Evolutionary conservation across 2,797 vertebrate species (phyloP).

Genomic region (Hybognathus amarus): DNA sequence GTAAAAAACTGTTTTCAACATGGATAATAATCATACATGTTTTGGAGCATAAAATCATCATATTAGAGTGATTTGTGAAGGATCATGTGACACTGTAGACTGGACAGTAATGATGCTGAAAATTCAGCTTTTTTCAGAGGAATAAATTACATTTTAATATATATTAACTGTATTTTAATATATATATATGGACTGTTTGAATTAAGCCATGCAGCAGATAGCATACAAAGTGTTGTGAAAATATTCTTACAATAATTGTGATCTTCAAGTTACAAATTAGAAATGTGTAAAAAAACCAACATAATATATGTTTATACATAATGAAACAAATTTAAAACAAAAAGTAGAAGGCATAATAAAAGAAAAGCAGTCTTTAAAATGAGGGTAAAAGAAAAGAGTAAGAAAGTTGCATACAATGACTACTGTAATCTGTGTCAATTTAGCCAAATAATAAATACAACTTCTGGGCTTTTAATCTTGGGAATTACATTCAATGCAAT

Average conservation of each 20-base stretch:
- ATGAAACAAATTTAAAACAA: background rate
- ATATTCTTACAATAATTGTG: background rate
- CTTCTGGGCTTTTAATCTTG: background rate
- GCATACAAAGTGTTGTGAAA: constrained; percentile 4
- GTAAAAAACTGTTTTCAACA: too few species aligned
- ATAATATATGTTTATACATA: too few species aligned
- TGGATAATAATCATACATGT: too few species aligned
- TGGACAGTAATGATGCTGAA: too few species aligned
- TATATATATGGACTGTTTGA: too few species aligned
- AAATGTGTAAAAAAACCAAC: background rate
- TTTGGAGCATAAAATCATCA: too few species aligned
- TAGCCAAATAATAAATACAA: background rate
- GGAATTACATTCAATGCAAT: background rate
- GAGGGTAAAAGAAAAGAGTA: background rate
- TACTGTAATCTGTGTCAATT: background rate
- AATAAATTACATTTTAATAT: too few species aligned
- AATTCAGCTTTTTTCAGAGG: too few species aligned
- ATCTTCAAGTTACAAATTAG: background rate
- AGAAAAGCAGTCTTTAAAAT: background rate
- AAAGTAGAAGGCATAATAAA: background rate
- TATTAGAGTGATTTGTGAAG: too few species aligned
- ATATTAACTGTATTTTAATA: too few species aligned
- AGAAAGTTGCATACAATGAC: background rate
- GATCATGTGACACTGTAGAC: too few species aligned
- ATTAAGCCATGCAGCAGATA: background rate